Percentiles rank a stretch among this genome's conserved stretches.
phyloP scores from a whole-genome alignment of 2,113 vertebrate species.

The Alouatta palliata region DNA sequence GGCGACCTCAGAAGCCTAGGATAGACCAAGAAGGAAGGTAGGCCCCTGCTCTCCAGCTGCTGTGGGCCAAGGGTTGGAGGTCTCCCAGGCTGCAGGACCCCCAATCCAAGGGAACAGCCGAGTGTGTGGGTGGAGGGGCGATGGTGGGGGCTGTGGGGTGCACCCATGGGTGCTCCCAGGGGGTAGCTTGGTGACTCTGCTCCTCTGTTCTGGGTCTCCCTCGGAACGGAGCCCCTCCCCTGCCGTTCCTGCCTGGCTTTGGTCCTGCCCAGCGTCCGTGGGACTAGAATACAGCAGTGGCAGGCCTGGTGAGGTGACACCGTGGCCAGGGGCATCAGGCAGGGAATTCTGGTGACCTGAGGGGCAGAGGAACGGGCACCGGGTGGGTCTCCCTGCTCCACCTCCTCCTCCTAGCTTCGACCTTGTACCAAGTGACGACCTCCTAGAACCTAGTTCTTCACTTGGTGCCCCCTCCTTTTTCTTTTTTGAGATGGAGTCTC shows the following conservation, averaged over 20 bases:
- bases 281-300: not conserved
- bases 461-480: not conserved
- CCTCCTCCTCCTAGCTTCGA: not conserved
- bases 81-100: not conserved
- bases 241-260: not conserved
- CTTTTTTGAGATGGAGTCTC: too few relatives aligned
- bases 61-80: not conserved
- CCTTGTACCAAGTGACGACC: not conserved
- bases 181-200: not conserved
- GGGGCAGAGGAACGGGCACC: not conserved
- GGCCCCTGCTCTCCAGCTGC: not conserved
- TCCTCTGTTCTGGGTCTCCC: too few relatives aligned
- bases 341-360: not conserved
- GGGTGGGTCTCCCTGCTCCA: not conserved
- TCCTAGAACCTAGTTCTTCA: not conserved
- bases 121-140: not conserved
- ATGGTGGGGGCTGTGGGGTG: rapidly evolving
- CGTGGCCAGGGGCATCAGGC: not conserved
- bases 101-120: not conserved
- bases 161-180: not conserved
- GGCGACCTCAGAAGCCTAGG: not conserved
- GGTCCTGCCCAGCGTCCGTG: not conserved
- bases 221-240: not conserved
- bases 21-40: conserved; percentile 5
- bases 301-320: too few relatives aligned